A percentile compares a stretch with the other conserved stretches of the same genome.
Conservation (phyloP, 2,113 vertebrate species). For the Phalacrocorax pelagicus region DNA sequence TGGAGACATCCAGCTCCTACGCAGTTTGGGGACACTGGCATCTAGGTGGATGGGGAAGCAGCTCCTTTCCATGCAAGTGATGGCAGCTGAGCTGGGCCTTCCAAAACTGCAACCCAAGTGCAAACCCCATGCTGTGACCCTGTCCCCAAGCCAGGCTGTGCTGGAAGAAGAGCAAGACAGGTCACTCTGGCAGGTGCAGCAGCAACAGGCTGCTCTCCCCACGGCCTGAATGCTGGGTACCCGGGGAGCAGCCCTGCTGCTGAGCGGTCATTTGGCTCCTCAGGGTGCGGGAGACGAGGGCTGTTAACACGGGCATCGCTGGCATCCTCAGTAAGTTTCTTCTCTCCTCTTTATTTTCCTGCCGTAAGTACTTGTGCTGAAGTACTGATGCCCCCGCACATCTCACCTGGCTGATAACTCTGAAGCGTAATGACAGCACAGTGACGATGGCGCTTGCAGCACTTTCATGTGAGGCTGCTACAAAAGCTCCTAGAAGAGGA, state of each 20-base stretch:
- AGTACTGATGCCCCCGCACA: neutral
- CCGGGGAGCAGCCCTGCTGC: fast-evolving
- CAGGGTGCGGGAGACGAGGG: neutral
- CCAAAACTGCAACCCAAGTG: fast-evolving
- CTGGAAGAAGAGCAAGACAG: neutral
- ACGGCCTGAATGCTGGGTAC: neutral
- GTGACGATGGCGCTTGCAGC: fast-evolving
- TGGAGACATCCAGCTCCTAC: neutral
- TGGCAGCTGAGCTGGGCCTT: neutral
- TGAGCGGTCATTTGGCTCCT: neutral
- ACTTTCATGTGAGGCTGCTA: neutral
- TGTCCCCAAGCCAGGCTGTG: fast-evolving
- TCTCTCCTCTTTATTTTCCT: neutral
- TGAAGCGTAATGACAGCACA: neutral
- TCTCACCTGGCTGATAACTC: neutral
- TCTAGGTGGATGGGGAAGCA: neutral
- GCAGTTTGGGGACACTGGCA: neutral
- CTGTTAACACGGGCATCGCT: fast-evolving
- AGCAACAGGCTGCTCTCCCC: neutral
- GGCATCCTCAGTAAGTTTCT: neutral
- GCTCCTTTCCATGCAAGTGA: neutral
- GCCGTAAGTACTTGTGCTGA: neutral
- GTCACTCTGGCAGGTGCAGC: fast-evolving
- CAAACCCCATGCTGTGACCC: neutral
- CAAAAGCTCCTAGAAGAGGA: neutral